Evolutionary conservation across 2,797 vertebrate species (phyloP), one percentile per base, ranked within the genome.

Genomic region (Macropodus opercularis): DNA sequence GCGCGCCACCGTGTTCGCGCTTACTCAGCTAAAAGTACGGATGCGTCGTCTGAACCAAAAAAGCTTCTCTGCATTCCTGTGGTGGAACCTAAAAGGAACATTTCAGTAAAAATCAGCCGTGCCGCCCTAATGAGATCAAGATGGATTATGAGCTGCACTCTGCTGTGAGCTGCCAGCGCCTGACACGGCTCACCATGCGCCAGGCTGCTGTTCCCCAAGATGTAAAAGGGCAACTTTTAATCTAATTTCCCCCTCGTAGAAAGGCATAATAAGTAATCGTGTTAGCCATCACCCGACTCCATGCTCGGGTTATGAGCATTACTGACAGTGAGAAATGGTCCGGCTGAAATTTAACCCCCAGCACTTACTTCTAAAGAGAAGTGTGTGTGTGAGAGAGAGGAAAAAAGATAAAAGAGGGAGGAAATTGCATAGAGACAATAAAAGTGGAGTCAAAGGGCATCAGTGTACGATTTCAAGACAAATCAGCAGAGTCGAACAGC

Each of bases 201-300:
- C 9, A 18, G 63, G 65, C 68, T 51, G 84, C 83, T 68, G 68
- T 21, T 78, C 59, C 49, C 62, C 22, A 42, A 79, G 52, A 87
- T 79, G 79, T 79, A 73, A 85, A 87, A 86, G 83, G 84, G 69
- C 80, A 83, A 81, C 78, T 85, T 89, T 89, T 85, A 90, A 90
- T 90, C 78, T 80, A n/a, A 67, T 90, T 89, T 84, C 77, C 80
- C 64, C 69, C 77, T 78, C 40, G 42, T 66, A 65, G 81, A 83
- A 79, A 82, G 72, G 63, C 81, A 77, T 87, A 78, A 83, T 76
- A 66, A 86, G 83, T 87, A 85, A 90, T 85, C 73, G 24, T 57
- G 84, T 86, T 87, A 85, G 59, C 74, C 75, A 87, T 85, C 85
- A 79, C 66, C 67, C 8, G 67, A 78, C 62, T 82, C 73, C 57